Conservation (phyloP, 2,888 invertebrate genomes). For the Ormyrus rosae region DNA sequence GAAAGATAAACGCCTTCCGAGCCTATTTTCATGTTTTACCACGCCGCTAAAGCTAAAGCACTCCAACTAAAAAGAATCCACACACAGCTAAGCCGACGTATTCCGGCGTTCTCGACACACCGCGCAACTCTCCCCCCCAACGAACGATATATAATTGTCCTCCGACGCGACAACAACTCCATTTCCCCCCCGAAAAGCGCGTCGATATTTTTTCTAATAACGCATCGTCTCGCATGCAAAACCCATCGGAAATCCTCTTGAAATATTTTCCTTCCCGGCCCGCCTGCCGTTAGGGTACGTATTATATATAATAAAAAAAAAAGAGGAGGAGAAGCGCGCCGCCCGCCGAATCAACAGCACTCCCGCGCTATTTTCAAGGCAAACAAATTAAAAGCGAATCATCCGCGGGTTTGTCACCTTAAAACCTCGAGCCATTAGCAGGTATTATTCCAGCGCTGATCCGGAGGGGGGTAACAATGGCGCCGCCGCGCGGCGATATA, state of each 20-base stretch:
- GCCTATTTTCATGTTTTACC: no score
- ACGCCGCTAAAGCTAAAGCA: no score
- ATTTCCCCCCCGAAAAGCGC: no score
- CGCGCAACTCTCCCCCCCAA: no score
- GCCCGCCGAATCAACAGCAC: no score
- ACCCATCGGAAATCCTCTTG: slow-evolving; percentile 38
- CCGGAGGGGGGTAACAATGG: slow-evolving; percentile 3
- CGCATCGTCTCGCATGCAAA: slow-evolving; percentile 42
- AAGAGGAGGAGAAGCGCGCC: background rate
- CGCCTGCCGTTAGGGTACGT: background rate
- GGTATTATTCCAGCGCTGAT: slow-evolving; percentile 53
- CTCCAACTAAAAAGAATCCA: no score
- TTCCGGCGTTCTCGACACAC: no score
- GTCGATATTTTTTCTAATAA: no score
- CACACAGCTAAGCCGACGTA: no score
- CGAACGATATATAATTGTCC: no score
- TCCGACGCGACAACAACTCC: no score
- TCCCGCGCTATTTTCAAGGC: slow-evolving; percentile 34
- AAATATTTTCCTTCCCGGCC: slow-evolving; percentile 29
- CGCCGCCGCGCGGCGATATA: background rate
- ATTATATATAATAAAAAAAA: slow-evolving; percentile 8
- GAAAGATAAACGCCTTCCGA: no score
- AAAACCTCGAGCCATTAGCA: slow-evolving; percentile 41
- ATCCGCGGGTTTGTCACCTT: slow-evolving; percentile 7
- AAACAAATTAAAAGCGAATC: slow-evolving; percentile 45